Conservation (phyloP, 2,113 vertebrate genomes). For the Pteruthius melanotis region DNA sequence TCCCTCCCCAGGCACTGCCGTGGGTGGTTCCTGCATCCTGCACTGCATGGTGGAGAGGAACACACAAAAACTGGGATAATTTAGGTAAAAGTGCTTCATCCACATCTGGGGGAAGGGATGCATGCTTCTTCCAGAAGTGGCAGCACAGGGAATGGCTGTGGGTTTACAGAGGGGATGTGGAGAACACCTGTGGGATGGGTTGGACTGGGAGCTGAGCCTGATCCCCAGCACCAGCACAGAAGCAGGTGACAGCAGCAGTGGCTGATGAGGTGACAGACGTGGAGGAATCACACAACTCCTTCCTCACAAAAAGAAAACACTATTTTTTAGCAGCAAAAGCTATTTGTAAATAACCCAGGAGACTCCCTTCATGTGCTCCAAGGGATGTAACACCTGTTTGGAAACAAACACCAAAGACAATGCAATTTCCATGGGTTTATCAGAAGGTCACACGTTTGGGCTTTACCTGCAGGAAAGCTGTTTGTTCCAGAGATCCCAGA, state of each 20-base stretch:
- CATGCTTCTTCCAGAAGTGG: too few species aligned
- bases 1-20: neutral
- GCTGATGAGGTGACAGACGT: fast-evolving
- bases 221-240: neutral
- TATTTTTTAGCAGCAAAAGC: neutral
- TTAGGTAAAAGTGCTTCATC: neutral
- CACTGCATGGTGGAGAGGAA: fast-evolving
- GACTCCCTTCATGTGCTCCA: neutral
- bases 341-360: neutral
- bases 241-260: neutral
- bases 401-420: neutral
- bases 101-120: neutral
- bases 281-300: neutral
- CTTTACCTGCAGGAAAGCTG: neutral
- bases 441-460: fast-evolving
- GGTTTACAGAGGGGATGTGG: fast-evolving
- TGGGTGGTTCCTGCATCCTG: neutral
- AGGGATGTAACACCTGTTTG: neutral
- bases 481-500: neutral
- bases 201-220: neutral
- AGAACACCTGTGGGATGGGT: neutral
- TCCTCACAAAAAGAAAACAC: neutral
- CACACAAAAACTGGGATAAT: fast-evolving
- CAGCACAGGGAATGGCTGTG: neutral
- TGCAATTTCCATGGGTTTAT: neutral